Base-by-base conservation (phyloP, 2,797 vertebrate species). In the Microctenopoma stevenorrisi region DNA sequence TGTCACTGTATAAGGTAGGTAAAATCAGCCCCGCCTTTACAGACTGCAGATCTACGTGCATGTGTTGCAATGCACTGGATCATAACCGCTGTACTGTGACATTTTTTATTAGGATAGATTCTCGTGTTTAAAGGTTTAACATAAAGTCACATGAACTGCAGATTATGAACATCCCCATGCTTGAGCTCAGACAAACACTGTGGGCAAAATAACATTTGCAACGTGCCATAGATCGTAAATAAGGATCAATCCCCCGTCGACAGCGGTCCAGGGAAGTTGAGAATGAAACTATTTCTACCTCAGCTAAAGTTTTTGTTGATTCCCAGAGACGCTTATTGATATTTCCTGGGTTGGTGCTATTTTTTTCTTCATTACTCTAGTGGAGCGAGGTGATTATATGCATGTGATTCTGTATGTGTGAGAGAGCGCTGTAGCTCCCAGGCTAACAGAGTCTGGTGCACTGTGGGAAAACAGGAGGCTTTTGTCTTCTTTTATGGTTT, bases 401-500 rank as follows among this genome's bases (percentile, higher is more conserved):
- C 67, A 64, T 66, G 78, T 76, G 72, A 52, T 64, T 76, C 51
- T 72, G 62, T 78, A 10, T 67, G 60, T 77, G 78, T 78, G 86
- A 54, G 81, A 33, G 73, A 78, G 79, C 28, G 52, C 72, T 38
- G 78, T 86, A 84, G 84, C 89, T 90, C 87, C 82, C 86, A 90
- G 87, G 87, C 89, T 89, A 87, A 81, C 81, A 77, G 60, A 88
- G 72, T 62, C 83, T 84, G 85, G 60, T 85, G 86, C 90, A 90
- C 87, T 86, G 87, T 89, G 89, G 89, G 90, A 90, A 89, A 92
- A 89, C 87, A 88, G 86, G 85, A 90, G 90, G 89, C 88, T 91
- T 91, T 93, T 91, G 91, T 91, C 92, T 91, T 79, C 88, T 92
- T 90, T 91, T 86, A 89, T 90, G 88, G 86, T 91, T 92, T 93